These are phyloP conservation scores for Trichogramma evanescens DNA, from an alignment of 2,888 invertebrate species.

Conservation along the genomic window DNA sequence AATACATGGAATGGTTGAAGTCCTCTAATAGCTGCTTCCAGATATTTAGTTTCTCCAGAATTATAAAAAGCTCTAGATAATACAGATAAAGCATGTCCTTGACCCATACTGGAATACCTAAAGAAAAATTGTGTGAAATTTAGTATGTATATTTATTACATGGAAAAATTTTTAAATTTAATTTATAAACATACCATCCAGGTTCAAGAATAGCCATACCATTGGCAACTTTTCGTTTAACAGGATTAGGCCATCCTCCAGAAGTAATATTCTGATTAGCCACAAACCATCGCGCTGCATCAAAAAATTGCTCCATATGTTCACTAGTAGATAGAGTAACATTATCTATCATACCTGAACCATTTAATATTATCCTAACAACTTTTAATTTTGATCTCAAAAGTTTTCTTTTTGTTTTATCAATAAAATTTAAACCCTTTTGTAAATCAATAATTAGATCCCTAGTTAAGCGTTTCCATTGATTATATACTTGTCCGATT, in stretches of 20 bases:
- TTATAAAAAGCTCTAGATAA: conserved; percentile 82
- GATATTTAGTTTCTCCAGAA: conserved; percentile 69
- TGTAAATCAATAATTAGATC: conserved; percentile 86
- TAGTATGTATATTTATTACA: conserved; percentile 54
- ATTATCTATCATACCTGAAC: conserved; percentile 69
- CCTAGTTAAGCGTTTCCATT: conserved; percentile 75
- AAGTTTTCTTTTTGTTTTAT: conserved; percentile 63
- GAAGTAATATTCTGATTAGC: conserved; percentile 71
- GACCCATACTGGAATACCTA: conserved; percentile 95
- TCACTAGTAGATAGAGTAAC: conserved; percentile 73
- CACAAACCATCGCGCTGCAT: conserved; percentile 90
- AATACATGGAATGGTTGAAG: conserved; percentile 70
- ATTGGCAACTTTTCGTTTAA: conserved; percentile 66
- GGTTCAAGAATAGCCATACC: conserved; percentile 73
- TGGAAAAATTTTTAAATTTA: conserved; percentile 1
- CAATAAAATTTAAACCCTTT: conserved; percentile 71
- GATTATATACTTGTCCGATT: conserved; percentile 58
- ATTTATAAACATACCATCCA: conserved; percentile 61
- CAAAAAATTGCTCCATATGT: conserved; percentile 85
- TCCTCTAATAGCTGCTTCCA: conserved; percentile 75
- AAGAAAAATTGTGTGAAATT: background rate
- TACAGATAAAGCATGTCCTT: conserved; percentile 95
- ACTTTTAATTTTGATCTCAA: conserved; percentile 68
- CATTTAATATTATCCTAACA: conserved; percentile 60
- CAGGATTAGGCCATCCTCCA: conserved; percentile 93